These are phyloP conservation scores for Caenorhabditis virilis DNA, from an alignment of 2,888 invertebrate genomes.

Conservation along the genomic window DNA sequence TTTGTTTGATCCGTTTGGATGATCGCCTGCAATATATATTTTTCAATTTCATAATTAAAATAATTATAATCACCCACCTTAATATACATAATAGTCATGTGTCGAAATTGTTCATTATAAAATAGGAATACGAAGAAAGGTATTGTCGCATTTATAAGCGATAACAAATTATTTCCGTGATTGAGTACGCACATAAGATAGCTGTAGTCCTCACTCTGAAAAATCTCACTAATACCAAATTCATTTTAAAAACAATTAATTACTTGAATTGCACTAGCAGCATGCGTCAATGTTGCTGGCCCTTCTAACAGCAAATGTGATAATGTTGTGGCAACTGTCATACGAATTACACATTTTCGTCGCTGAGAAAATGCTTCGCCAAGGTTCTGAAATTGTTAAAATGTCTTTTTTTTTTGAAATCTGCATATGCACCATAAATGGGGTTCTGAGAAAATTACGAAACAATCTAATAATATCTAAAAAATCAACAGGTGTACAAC, in stretches of 20 bases:
- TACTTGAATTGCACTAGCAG: slow-evolving; percentile 45
- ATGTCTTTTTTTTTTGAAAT: too few species aligned
- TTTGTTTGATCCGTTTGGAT: slow-evolving; percentile 36
- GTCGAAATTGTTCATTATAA: slow-evolving; percentile 62
- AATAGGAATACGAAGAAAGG: slow-evolving; percentile 65
- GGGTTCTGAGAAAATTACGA: too few species aligned
- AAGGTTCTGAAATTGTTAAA: slow-evolving; percentile 50
- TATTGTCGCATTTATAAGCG: slow-evolving; percentile 64
- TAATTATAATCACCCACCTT: slow-evolving; percentile 23
- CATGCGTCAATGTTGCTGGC: slow-evolving; percentile 55
- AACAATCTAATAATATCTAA: too few species aligned
- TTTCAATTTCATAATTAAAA: neutral
- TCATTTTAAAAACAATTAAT: neutral
- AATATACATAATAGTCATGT: slow-evolving; percentile 60
- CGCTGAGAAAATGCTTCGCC: slow-evolving; percentile 62
- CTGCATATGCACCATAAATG: too few species aligned
- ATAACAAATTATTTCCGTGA: slow-evolving; percentile 59
- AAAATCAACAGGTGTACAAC: too few species aligned
- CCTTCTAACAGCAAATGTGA: slow-evolving; percentile 64
- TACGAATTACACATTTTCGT: slow-evolving; percentile 62
- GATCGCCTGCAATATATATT: slow-evolving; percentile 31
- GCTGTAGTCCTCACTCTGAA: slow-evolving; percentile 34
- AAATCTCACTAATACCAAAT: neutral
- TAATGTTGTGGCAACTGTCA: slow-evolving; percentile 64
- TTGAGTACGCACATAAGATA: slow-evolving; percentile 56